These are phyloP conservation scores for Eumerus sabulonum DNA, from an alignment of 2,888 invertebrate genomes.

Conservation along the genomic window DNA sequence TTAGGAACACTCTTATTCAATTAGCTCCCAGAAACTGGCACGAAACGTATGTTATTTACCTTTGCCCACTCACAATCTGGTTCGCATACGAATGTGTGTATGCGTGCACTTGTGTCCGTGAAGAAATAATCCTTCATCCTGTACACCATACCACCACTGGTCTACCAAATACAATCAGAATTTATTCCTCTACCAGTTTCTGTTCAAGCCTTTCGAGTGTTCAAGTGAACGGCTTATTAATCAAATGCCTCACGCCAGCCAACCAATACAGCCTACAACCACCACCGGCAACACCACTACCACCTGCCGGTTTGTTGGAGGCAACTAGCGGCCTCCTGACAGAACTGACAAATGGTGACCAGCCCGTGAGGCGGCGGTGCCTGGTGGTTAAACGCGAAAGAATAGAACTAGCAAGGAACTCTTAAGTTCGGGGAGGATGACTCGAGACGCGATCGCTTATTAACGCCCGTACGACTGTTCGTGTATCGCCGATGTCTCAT, in stretches of 20 bases:
- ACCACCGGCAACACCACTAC: slow-evolving; percentile 42
- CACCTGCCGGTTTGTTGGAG: slow-evolving; percentile 65
- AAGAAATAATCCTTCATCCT: slow-evolving; percentile 53
- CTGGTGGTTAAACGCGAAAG: slow-evolving; percentile 29
- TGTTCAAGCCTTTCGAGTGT: slow-evolving; percentile 43
- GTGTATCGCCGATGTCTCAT: slow-evolving; percentile 60
- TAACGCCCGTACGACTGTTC: slow-evolving; percentile 17
- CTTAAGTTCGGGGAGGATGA: slow-evolving; percentile 51
- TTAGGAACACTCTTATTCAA: slow-evolving; percentile 64
- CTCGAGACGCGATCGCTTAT: slow-evolving; percentile 57
- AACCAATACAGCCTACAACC: slow-evolving; percentile 44
- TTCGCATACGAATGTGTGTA: no score
- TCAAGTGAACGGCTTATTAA: slow-evolving; percentile 65
- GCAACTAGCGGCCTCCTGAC: slow-evolving; percentile 60
- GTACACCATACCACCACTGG: slow-evolving; percentile 31
- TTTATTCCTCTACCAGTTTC: slow-evolving; percentile 66
- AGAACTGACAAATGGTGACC: slow-evolving; percentile 62
- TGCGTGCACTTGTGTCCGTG: slow-evolving; percentile 15
- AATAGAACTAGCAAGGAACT: slow-evolving; percentile 43
- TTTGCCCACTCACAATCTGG: slow-evolving; percentile 30
- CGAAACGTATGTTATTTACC: slow-evolving; percentile 50
- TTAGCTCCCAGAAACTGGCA: slow-evolving; percentile 62
- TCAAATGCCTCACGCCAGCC: slow-evolving; percentile 56
- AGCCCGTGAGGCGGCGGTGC: slow-evolving; percentile 9
- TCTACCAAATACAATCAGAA: slow-evolving; percentile 51